Percentiles rank a stretch among this genome's conserved stretches.
These are phyloP conservation scores for Blomia tropicalis DNA, from an alignment of 2,888 invertebrate species.

Conservation along the genomic window DNA sequence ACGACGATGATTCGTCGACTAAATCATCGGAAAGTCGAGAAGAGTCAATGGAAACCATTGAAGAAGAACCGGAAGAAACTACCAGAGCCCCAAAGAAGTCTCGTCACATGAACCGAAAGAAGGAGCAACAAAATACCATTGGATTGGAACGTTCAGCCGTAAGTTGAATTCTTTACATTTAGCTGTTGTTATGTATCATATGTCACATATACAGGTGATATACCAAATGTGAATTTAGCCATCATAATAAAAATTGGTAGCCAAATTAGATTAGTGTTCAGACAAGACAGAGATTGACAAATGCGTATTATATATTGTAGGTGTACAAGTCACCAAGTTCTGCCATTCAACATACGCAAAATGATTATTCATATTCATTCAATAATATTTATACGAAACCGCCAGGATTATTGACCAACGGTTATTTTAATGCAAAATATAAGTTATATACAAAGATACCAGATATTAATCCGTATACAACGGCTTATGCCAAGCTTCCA, in stretches of 20 bases:
- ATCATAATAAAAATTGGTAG: too few species aligned
- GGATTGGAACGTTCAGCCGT: neutral
- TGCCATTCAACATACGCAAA: neutral
- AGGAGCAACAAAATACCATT: neutral
- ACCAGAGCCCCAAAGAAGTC: neutral
- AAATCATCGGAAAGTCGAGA: too few species aligned
- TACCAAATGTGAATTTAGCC: too few species aligned
- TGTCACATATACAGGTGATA: too few species aligned
- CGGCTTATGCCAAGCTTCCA: neutral
- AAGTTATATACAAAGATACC: neutral
- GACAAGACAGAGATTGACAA: too few species aligned
- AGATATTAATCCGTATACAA: neutral
- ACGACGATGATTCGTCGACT: neutral
- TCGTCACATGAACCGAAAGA: neutral
- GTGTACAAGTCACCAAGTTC: too few species aligned
- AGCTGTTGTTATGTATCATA: too few species aligned
- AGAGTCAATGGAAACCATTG: too few species aligned
- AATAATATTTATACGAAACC: conserved; percentile 12
- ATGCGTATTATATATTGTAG: too few species aligned
- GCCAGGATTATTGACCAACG: conserved; percentile 2
- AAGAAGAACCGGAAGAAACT: too few species aligned
- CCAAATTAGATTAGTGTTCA: too few species aligned
- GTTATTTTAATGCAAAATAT: conserved; percentile 4
- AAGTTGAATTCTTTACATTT: too few species aligned
- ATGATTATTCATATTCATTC: conserved; percentile 6